Conservation (phyloP, 2,888 invertebrate genomes). For the Corythucha ciliata region DNA sequence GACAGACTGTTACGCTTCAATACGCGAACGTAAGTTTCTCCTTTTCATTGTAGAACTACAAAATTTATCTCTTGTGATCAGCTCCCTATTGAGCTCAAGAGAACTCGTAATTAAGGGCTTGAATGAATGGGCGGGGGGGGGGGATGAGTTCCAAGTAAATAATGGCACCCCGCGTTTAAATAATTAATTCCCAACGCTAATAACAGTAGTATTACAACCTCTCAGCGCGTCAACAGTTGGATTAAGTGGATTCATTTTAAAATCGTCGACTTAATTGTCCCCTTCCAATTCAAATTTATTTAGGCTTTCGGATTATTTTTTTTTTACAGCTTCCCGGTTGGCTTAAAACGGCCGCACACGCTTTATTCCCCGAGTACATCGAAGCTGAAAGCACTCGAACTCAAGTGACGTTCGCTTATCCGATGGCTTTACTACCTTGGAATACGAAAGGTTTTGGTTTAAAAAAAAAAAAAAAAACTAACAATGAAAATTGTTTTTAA, state of each 20-base stretch:
- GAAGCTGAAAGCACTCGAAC: constrained; percentile 36
- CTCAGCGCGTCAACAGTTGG: too few relatives aligned
- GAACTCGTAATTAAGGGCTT: neutral
- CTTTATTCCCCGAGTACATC: constrained; percentile 36
- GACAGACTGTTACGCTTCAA: constrained; percentile 35
- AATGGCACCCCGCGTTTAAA: too few relatives aligned
- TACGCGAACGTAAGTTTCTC: constrained; percentile 35
- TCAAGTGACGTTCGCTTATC: constrained; percentile 30
- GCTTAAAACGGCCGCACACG: constrained; percentile 36
- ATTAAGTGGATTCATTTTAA: neutral
- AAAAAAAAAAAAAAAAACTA: constrained; percentile 3
- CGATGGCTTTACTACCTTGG: constrained; percentile 35
- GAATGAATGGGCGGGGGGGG: neutral
- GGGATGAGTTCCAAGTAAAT: too few relatives aligned
- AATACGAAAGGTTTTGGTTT: constrained; percentile 34
- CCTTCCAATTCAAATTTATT: too few relatives aligned
- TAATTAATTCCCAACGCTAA: too few relatives aligned
- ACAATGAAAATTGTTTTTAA: neutral
- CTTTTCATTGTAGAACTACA: too few relatives aligned
- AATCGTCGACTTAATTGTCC: too few relatives aligned
- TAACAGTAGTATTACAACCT: too few relatives aligned
- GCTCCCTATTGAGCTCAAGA: neutral
- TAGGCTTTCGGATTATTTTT: too few relatives aligned
- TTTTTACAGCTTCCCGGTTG: constrained; percentile 34
- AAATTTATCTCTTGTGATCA: neutral